Base-by-base conservation (phyloP, 2,888 invertebrate species). In the Caenorhabditis macrosperma region DNA sequence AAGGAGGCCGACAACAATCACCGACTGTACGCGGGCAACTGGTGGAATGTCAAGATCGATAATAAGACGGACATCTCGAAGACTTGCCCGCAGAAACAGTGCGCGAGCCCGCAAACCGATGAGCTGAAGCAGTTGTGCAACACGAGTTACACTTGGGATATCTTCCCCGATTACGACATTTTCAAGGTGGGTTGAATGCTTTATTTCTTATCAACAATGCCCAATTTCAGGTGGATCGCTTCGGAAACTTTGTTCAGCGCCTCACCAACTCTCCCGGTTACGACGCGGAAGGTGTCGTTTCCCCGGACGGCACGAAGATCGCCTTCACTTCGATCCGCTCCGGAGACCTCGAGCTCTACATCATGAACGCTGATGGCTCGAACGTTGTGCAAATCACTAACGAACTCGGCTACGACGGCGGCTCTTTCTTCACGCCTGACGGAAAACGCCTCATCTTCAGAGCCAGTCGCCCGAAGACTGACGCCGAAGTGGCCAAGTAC, bases 381-480 rank as follows among this genome's bases (percentile, higher is more conserved):
- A 84, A 85, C 44, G 35, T 81, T 35, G 66, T 38, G 57, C 89
- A 88, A 54, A 33, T 89, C 1, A 89, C 89, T 12, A 63, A 79
- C 46, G 71, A 48, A 20, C 77, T 86, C 22, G 89, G 89, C 22
- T 89, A 89, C 75, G 88, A 89, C 52, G 89, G 89, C 10, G 89
- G 89, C 26, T 85, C 87, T 2, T 89, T 89, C 85, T 89, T 89
- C 81, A 85, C 86, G 50, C 88, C 88, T 0, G 88, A 89, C 59
- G 88, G 88, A 33, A 87, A 83, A 63, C 78, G 85, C 15, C 75
- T 89, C 26, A 83, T 89, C 17, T 89, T 87, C 76, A 67, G 89
- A 0, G 89, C 89, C 1, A 87, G 87, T n/a, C 63, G 87, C 20
- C 89, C 88, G 1, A 86, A 86, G 26, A 87, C 86, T 2, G 9